Evolutionary conservation across 2,888 invertebrate species (phyloP), one percentile per base, ranked within the genome.

Genomic region (Oxyteleia sp.): DNA sequence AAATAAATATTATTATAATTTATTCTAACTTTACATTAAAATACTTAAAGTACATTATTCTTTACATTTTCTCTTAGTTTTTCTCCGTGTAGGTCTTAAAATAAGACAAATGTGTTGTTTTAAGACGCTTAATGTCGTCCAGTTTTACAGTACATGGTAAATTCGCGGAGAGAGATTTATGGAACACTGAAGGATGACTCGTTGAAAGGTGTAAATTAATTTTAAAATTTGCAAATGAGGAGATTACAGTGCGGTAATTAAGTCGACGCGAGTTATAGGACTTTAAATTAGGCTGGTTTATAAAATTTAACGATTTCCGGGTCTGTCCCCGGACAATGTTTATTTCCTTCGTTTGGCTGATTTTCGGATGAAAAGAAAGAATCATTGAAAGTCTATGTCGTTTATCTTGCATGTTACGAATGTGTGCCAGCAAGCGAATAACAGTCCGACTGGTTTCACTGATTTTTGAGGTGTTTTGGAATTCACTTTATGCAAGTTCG

Each of bases 341-440:
- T 15, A 29, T 45, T 45, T 68, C 41, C 57, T 45, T 32, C 16
- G 18, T 69, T 43, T 32, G 45, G 45, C 7, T 16, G 18, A 8
- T 7, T 26, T 41, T 29, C 8, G 51, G 10, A 29, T 49, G 43
- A 55, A 68, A 68, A 53, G 63, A 32, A 63, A 55, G 63, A 55
- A 0, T 55, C 20, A 74, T 15, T 35, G 74, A 55, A 45, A 53
- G 74, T 7, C 45, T 16, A n/a, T 38, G 55, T 32, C 53, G 23
- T 61, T 45, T 57, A 32, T 75, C 47, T 64, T 75, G 64, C 55
- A 57, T 45, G 38, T 57, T 51, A 45, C 4, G 63, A 63, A 74
- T 74, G 55, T 74, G 55, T 64, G 74, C 41, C 74, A 55, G 38
- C 43, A 16, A 18, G n/a, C 38, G 53, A 53, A 69, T 45, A 45